A percentile compares a stretch with the other conserved stretches of the same genome.
phyloP scores from a whole-genome alignment of 2,113 vertebrate species.

The Leptodactylus fuscus region DNA sequence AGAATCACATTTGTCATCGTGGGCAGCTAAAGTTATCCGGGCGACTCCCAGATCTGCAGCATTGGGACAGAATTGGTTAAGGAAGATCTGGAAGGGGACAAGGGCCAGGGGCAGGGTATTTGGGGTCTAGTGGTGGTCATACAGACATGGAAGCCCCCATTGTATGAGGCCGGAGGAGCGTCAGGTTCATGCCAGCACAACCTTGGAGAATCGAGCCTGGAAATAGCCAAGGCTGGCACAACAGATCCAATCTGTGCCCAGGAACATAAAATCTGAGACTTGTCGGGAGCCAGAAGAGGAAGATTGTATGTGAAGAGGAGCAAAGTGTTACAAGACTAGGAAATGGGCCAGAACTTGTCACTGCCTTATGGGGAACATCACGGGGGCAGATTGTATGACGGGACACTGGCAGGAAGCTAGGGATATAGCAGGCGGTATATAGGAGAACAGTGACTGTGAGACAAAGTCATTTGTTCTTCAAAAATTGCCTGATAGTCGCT shows the following conservation, averaged over 20 bases:
- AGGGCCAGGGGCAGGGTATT: too few relatives aligned
- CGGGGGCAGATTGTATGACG: too few relatives aligned
- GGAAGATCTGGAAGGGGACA: too few relatives aligned
- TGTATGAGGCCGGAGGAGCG: not conserved
- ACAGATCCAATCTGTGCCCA: too few relatives aligned
- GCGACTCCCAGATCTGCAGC: not conserved
- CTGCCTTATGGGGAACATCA: too few relatives aligned
- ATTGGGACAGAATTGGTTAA: too few relatives aligned
- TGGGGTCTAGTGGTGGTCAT: not conserved
- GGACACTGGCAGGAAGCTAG: too few relatives aligned
- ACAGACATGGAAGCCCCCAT: not conserved
- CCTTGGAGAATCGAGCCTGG: not conserved
- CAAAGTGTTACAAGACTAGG: not conserved
- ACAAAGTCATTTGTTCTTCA: too few relatives aligned
- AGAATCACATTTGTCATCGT: not conserved
- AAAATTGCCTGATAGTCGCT: too few relatives aligned
- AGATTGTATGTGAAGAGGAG: not conserved
- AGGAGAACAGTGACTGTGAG: too few relatives aligned
- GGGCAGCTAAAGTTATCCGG: not conserved
- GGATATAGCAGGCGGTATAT: too few relatives aligned
- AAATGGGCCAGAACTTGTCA: not conserved
- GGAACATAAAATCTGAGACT: not conserved
- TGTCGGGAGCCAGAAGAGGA: not conserved
- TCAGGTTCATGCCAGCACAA: not conserved
- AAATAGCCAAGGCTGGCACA: constrained; percentile 7